Conservation (phyloP, 2,797 vertebrate species). For the Sphenopsis melanotis region DNA sequence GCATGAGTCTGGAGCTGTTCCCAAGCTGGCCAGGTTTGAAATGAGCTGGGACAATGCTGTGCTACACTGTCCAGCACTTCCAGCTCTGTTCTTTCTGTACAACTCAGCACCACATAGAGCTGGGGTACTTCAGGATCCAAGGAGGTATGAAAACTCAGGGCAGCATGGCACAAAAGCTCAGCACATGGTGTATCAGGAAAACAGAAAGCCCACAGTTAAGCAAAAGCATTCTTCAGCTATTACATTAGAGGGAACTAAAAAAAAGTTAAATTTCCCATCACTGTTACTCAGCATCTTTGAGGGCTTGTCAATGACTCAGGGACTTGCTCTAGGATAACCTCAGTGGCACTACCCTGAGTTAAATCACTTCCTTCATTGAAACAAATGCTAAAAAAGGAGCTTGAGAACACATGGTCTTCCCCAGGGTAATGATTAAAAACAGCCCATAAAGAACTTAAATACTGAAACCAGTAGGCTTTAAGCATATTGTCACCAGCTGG, state of each 20-base stretch:
- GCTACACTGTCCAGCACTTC: neutral
- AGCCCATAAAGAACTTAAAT: neutral
- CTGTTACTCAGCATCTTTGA: neutral
- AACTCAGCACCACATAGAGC: neutral
- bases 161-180: neutral
- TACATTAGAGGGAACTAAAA: neutral
- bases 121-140: neutral
- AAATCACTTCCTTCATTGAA: neutral
- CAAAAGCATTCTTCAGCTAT: neutral
- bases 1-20: neutral
- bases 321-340: neutral
- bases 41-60: accelerated
- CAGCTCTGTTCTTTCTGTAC: neutral
- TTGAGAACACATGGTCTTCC: neutral
- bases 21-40: neutral
- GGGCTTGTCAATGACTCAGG: neutral
- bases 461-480: neutral
- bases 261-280: neutral
- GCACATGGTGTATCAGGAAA: neutral
- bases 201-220: neutral
- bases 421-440: neutral
- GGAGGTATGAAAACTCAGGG: neutral
- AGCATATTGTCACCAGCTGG: neutral
- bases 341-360: neutral
- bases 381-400: neutral